A percentile compares a stretch with the other conserved stretches of the same genome.
Conservation (phyloP, 2,888 invertebrate genomes). For the Piscicola geometra region DNA sequence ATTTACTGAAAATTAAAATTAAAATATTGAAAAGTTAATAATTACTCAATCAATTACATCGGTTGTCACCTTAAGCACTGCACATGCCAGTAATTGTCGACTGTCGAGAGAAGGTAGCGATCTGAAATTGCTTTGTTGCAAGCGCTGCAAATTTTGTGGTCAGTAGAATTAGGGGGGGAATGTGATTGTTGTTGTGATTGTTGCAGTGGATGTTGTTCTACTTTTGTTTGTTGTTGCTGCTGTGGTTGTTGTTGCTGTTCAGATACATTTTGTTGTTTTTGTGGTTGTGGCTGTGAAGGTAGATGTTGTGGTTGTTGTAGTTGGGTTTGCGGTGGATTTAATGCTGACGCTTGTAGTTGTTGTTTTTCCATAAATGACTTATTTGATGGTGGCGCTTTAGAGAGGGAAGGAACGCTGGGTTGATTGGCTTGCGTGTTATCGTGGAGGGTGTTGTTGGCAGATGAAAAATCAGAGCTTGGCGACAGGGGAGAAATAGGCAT, state of each 20-base stretch:
- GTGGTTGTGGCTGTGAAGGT: constrained; percentile 12
- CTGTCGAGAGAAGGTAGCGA: constrained; percentile 81
- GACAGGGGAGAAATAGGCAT: constrained; percentile 7
- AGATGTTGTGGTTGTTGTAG: constrained; percentile 14
- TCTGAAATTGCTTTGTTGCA: constrained; percentile 84
- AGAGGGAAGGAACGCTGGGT: too few species aligned
- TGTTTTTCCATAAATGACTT: too few species aligned
- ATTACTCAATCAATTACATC: too few species aligned
- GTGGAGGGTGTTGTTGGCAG: too few species aligned
- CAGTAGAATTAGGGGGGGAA: neutral
- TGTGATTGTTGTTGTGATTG: neutral
- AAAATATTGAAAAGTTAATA: too few species aligned
- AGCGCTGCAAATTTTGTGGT: constrained; percentile 68
- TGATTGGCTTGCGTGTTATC: too few species aligned
- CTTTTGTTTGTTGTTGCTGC: constrained; percentile 20
- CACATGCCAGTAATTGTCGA: constrained; percentile 94
- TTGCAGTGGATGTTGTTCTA: neutral
- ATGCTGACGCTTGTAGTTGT: neutral
- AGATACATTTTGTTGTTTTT: neutral
- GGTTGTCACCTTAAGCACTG: constrained; percentile 80
- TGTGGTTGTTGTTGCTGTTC: constrained; percentile 17
- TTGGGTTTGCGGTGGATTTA: constrained; percentile 6
- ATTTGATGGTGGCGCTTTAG: too few species aligned
- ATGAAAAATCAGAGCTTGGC: neutral
- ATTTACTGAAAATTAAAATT: too few species aligned